Base-by-base conservation (phyloP, 2,888 invertebrate genomes). In the Synanthedon vespiformis region DNA sequence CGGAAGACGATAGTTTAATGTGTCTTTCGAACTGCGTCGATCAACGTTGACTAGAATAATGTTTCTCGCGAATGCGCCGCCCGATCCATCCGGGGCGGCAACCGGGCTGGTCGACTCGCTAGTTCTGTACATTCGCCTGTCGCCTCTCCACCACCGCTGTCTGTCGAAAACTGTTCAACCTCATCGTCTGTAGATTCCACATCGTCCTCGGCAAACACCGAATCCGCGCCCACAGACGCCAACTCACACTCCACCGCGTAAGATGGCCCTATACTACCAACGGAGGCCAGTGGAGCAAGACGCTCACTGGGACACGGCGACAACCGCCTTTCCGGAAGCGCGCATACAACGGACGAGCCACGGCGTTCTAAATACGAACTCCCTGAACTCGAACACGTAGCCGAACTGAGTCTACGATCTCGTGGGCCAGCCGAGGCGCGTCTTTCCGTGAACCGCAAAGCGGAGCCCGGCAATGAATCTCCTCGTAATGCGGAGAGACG, bases 361-460 rank as follows among this genome's bases (percentile, higher is more conserved):
- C 95, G 90, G 51, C 94, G 89, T 74, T 95, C 95, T 70, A 95
- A 86, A 70, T 94, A 95, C 54, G 94, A 94, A 72, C 94, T 94
- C 55, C 93, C 94, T 41, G 94, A 94, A 70, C 94, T 94, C 62
- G 94, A 95, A 77, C 94, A 94, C 40, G 95, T 95, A 65, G 94
- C 93, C 59, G 94, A 94, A 71, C 94, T 94, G 63, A 93, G 89
- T 50, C 95, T 89, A 48, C 94, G 79, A 57, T 85, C 85, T 4
- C 86, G 77, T 11, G 79, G 73, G 3, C 85, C 89, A 62, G 75
- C 88, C 70, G 85, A 88, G 55, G 77, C 70, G 60, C 87, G 82
- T 60, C 87, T 80, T 76, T 89, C 83, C 66, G 80, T 76, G 57
- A 86, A 89, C 63, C 85, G 87, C 65, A 86, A 77, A 60, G 79